Evolutionary conservation across 1,140 invertebrate genomes (phyloP).

Genomic region (Sinonovacula constricta): DNA sequence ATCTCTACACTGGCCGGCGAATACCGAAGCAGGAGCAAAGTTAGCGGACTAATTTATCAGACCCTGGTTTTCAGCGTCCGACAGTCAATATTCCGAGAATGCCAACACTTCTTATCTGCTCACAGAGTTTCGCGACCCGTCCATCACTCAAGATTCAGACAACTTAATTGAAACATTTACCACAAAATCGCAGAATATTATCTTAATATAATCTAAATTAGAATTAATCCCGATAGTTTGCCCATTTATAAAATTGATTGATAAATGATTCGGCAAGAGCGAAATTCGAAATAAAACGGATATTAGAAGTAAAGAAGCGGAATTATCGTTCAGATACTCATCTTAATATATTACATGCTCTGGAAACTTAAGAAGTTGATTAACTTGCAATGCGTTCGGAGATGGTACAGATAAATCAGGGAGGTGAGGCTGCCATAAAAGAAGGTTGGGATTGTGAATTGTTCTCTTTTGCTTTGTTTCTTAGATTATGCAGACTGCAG

Average conservation of each 20-base stretch:
- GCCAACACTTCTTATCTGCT: conserved; percentile 49
- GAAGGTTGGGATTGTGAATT: no score
- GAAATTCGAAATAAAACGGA: conserved; percentile 35
- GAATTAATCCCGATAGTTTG: conserved; percentile 53
- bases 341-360: background rate
- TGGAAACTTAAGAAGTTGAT: no score
- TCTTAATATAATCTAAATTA: conserved; percentile 56
- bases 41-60: conserved; percentile 34
- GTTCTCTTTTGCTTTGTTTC: no score
- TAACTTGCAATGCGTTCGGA: no score
- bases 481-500: no score
- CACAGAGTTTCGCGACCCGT: conserved; percentile 32
- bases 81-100: conserved; percentile 34
- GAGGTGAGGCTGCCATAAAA: no score
- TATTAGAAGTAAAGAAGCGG: conserved; percentile 23
- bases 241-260: conserved; percentile 55
- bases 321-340: background rate
- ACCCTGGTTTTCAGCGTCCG: conserved; percentile 24
- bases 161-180: conserved; percentile 55
- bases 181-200: conserved; percentile 39
- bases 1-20: no score
- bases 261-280: conserved; percentile 44
- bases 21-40: no score
- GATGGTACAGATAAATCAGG: no score
- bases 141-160: conserved; percentile 33